phyloP scores from a whole-genome alignment of 2,888 invertebrate genomes.

The Conops quadrifasciatus region DNA sequence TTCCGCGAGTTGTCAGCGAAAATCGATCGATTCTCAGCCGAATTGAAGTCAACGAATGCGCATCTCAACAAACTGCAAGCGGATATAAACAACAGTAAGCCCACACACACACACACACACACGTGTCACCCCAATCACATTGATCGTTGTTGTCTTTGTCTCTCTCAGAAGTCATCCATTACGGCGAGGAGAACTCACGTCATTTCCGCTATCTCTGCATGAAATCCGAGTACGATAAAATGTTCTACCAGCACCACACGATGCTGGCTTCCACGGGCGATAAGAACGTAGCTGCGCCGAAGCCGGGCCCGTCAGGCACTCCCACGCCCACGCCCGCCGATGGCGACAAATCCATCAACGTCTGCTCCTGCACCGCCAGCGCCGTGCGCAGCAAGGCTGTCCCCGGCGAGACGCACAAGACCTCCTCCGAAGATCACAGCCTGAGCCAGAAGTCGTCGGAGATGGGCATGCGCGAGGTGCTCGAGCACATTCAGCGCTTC shows the following conservation, averaged over 20 bases:
- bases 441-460: conserved; percentile 55
- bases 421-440: conserved; percentile 49
- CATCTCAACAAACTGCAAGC: conserved; percentile 52
- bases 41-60: conserved; percentile 52
- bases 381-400: conserved; percentile 7
- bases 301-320: background rate
- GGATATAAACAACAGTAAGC: conserved; percentile 57
- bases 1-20: conserved; percentile 56
- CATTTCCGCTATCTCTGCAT: conserved; percentile 64
- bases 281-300: background rate
- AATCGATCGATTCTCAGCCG: conserved; percentile 55
- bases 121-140: background rate
- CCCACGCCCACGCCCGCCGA: background rate
- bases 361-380: background rate
- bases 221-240: conserved; percentile 64
- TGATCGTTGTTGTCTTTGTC: no score
- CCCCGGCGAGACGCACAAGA: conserved; percentile 41
- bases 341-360: background rate
- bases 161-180: conserved; percentile 55
- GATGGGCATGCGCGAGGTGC: conserved; percentile 53
- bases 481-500: conserved; percentile 56
- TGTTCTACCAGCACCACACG: conserved; percentile 62
- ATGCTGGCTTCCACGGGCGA: conserved; percentile 42
- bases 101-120: background rate
- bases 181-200: conserved; percentile 62